Evolutionary conservation across 2,888 invertebrate species (phyloP), one percentile per base, ranked within the genome.

Genomic region (Leucophora obtusa): DNA sequence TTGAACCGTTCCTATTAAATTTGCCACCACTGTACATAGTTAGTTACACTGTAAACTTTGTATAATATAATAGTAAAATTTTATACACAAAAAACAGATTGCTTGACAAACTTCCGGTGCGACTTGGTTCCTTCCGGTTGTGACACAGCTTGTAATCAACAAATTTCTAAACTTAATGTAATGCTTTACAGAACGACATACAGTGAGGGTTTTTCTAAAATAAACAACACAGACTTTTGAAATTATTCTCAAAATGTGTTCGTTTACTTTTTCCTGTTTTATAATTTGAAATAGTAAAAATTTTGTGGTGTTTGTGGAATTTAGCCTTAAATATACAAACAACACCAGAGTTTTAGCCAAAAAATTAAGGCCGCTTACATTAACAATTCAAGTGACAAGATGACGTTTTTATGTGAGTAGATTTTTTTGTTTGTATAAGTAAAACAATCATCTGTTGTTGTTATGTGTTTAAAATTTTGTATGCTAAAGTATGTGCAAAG

Each of bases 61-160:
- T n/a, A n/a, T 47, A n/a, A n/a, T 47, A n/a, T n/a, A 10, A 6
- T 47, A n/a, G 43, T 47, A 1, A 14, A 47, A 47, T 47, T 47
- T n/a, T 47, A 47, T 60, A 70, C 21, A 51, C n/a, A 53, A 65
- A 77, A 60, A 74, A 78, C 81, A 81, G 81, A 81, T 81, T 81
- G 81, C 70, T 62, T 78, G 73, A 81, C 73, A 81, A 81, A 81
- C 81, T 81, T 81, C 81, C 81, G 81, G 77, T 77, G 81, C 77
- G 77, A 77, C 70, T 74, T 66, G 59, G 81, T 77, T 81, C 81
- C 81, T 81, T 81, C 81, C 81, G 77, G 33, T 75, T 54, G 65
- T 66, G 66, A 74, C 69, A 81, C 77, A 81, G 81, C 77, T 77
- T 70, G 77, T 70, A 74, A 79, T 74, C 74, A 69, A 65, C 69